These are phyloP conservation scores for Acanthurus leucopareius DNA, from an alignment of 2,797 vertebrate genomes.

Conservation along the genomic window DNA sequence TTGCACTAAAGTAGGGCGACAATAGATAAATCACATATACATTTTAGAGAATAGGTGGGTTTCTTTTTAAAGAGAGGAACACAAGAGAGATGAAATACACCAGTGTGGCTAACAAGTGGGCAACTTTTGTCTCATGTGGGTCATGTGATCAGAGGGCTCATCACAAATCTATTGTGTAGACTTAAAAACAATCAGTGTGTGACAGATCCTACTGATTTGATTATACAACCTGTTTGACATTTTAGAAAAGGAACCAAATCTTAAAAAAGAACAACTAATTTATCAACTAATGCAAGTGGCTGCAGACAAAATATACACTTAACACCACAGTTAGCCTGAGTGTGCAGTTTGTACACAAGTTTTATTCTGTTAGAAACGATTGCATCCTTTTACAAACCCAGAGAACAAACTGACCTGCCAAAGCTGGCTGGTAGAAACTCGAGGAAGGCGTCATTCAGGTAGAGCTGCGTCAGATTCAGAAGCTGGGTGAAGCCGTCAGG, in stretches of 20 bases:
- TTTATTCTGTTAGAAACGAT: background rate
- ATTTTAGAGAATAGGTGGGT: no score
- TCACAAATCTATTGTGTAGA: conserved; percentile 9
- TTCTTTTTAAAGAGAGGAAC: no score
- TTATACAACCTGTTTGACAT: background rate
- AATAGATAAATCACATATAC: background rate
- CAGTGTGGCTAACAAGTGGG: background rate
- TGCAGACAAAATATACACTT: background rate
- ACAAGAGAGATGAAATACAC: background rate
- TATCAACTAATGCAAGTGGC: background rate
- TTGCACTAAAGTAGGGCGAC: background rate
- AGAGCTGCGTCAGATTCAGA: conserved; percentile 95
- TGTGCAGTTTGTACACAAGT: background rate
- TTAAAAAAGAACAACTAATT: background rate
- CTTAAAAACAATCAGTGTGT: background rate
- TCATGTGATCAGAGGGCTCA: conserved; percentile 28
- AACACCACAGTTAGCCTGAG: background rate
- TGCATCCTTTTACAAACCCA: background rate
- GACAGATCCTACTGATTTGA: background rate
- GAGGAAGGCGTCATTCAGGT: conserved; percentile 98
- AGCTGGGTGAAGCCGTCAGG: conserved; percentile 99
- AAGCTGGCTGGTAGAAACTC: conserved; percentile 98
- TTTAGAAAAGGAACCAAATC: background rate
- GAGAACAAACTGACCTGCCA: conserved; percentile 89
- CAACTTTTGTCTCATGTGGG: background rate